These are phyloP conservation scores for Monodelphis domestica DNA, from an alignment of 2,797 vertebrate genomes.

Conservation along the genomic window DNA sequence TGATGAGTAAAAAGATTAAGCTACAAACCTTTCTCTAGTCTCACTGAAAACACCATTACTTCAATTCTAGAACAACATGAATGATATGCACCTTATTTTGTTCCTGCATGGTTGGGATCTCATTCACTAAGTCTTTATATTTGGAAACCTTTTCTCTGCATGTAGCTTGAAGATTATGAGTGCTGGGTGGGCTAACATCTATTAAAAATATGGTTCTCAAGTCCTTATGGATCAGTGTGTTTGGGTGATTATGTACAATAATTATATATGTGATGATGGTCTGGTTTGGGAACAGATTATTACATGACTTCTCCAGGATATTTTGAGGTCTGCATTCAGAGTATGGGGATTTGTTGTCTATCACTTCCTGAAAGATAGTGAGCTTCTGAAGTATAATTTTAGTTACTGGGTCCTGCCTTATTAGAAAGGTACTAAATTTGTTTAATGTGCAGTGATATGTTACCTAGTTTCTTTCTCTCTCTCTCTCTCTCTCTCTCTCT, in stretches of 20 bases:
- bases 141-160: background rate
- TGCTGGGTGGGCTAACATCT: background rate
- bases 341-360: background rate
- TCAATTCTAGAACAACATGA: background rate
- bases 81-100: background rate
- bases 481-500: too few species aligned
- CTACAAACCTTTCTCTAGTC: background rate
- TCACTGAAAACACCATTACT: background rate
- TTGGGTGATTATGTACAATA: background rate
- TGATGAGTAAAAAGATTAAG: background rate
- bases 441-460: background rate
- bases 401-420: background rate
- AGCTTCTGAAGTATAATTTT: background rate
- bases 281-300: background rate
- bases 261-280: background rate
- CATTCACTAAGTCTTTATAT: background rate
- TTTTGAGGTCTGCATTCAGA: background rate
- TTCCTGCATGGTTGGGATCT: background rate
- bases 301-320: background rate
- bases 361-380: background rate
- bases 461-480: background rate
- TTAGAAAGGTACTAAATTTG: background rate
- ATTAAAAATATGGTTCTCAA: background rate
- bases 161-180: background rate
- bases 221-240: background rate